A percentile compares a stretch with the other conserved stretches of the same genome.
phyloP scores from a whole-genome alignment of 2,113 vertebrate species.

The Centrocercus urophasianus region DNA sequence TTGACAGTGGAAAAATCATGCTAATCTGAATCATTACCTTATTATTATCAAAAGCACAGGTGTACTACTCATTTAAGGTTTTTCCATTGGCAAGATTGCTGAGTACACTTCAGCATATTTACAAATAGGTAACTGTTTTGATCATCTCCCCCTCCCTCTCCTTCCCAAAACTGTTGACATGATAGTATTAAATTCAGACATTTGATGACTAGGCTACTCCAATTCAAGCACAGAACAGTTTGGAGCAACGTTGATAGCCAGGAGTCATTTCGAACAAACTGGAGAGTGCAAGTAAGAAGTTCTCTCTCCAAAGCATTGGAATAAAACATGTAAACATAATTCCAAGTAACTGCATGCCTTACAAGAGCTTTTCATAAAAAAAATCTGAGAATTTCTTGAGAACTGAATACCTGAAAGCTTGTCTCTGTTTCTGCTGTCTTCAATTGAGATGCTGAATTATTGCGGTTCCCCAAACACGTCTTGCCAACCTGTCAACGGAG shows the following conservation, averaged over 20 bases:
- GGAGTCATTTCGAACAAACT: not conserved
- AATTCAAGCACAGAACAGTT: not conserved
- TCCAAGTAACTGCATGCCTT: not conserved
- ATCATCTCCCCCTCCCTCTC: not conserved
- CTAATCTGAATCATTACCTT: not conserved
- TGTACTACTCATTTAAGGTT: not conserved
- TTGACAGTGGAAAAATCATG: not conserved
- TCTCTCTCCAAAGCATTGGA: not conserved
- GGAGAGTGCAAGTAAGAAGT: not conserved
- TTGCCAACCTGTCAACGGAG: slow-evolving; percentile 66
- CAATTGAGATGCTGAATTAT: slow-evolving; percentile 31
- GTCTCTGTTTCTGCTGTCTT: slow-evolving; percentile 41
- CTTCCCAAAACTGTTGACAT: not conserved
- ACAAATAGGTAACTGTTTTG: not conserved
- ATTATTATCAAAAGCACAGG: not conserved
- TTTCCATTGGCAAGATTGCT: not conserved
- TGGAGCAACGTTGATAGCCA: not conserved
- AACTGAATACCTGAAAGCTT: slow-evolving; percentile 70
- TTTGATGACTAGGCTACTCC: not conserved
- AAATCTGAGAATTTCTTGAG: not conserved
- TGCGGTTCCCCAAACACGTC: slow-evolving; percentile 60
- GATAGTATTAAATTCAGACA: not conserved
- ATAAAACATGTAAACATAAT: not conserved
- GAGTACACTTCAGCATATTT: not conserved
- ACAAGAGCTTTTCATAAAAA: not conserved